Percentiles rank a stretch among this genome's conserved stretches.
phyloP scores from a whole-genome alignment of 2,888 invertebrate genomes.

The Caenorhabditis imperialis region DNA sequence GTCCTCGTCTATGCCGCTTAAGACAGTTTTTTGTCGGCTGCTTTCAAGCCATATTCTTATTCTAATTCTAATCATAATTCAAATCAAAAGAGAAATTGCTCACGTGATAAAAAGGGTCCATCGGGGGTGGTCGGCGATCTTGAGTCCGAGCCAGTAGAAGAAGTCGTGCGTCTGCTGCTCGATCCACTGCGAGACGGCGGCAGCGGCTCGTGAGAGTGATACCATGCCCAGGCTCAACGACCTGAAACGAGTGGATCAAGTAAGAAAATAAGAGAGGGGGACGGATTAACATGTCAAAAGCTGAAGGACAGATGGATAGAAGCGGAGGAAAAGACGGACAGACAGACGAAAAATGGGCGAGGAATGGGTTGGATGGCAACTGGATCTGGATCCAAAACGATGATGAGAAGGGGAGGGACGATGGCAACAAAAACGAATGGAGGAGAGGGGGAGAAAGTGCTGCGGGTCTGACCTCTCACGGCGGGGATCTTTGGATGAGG shows the following conservation, averaged over 20 bases:
- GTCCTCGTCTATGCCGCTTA: too few relatives aligned
- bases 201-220: slow-evolving; percentile 31
- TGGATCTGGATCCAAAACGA: neutral
- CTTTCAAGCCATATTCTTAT: too few relatives aligned
- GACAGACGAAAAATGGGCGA: neutral
- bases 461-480: too few relatives aligned
- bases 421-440: neutral
- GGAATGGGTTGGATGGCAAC: neutral
- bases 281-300: neutral
- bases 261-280: neutral
- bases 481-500: too few relatives aligned
- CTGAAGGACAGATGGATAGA: neutral
- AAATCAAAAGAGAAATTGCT: too few relatives aligned
- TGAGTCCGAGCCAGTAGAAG: slow-evolving; percentile 70
- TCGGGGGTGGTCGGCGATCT: slow-evolving; percentile 68
- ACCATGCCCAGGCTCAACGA: slow-evolving; percentile 29
- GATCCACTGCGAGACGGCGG: slow-evolving; percentile 50
- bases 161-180: slow-evolving; percentile 67
- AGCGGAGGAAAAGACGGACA: neutral
- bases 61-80: too few relatives aligned
- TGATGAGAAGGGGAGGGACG: neutral
- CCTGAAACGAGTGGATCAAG: slow-evolving; percentile 10
- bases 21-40: too few relatives aligned
- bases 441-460: neutral
- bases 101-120: slow-evolving; percentile 66